A percentile compares a stretch with the other conserved stretches of the same genome.
Evolutionary conservation across 64 coral and sea anemone species (phyloP).

Genomic region (Acropora tenuis): DNA sequence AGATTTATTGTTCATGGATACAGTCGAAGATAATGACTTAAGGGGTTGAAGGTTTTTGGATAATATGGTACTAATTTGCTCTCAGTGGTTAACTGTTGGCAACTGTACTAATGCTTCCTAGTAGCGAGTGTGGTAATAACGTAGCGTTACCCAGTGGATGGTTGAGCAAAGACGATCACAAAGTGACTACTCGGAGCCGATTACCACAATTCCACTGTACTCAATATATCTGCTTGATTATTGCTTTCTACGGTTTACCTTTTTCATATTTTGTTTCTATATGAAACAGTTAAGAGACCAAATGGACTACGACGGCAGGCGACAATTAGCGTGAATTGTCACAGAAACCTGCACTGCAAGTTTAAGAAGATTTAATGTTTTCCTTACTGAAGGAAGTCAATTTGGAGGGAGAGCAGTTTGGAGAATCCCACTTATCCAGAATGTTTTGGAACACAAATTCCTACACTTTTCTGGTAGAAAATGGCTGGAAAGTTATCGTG

Average conservation of each 20-base stretch:
- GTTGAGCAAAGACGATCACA: too few relatives aligned
- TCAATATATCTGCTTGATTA: conserved; percentile 3
- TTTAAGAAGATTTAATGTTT: conserved; percentile 13
- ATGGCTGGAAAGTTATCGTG: conserved; percentile 58
- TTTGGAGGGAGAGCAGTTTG: conserved; percentile 12
- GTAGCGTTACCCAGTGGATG: too few relatives aligned
- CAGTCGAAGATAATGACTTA: too few relatives aligned
- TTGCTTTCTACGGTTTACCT: conserved; percentile 31
- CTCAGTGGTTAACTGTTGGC: too few relatives aligned
- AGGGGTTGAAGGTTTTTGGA: too few relatives aligned
- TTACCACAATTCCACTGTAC: background rate
- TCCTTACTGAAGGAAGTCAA: conserved; percentile 25
- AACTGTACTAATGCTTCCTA: too few relatives aligned
- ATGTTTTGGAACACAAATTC: conserved; percentile 62
- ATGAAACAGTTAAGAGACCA: conserved; percentile 25
- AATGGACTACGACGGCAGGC: conserved; percentile 8
- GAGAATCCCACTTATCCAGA: conserved; percentile 8
- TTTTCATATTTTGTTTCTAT: conserved; percentile 16
- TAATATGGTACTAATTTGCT: too few relatives aligned
- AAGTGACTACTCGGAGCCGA: too few relatives aligned
- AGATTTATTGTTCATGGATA: too few relatives aligned
- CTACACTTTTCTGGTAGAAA: conserved; percentile 56
- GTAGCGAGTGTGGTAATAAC: too few relatives aligned
- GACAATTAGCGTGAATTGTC: conserved; percentile 39
- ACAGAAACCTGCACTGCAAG: conserved; percentile 15